Evolutionary conservation across 2,888 invertebrate species (phyloP), one percentile per base, ranked within the genome.

Genomic region (Ochropleura leucogaster): DNA sequence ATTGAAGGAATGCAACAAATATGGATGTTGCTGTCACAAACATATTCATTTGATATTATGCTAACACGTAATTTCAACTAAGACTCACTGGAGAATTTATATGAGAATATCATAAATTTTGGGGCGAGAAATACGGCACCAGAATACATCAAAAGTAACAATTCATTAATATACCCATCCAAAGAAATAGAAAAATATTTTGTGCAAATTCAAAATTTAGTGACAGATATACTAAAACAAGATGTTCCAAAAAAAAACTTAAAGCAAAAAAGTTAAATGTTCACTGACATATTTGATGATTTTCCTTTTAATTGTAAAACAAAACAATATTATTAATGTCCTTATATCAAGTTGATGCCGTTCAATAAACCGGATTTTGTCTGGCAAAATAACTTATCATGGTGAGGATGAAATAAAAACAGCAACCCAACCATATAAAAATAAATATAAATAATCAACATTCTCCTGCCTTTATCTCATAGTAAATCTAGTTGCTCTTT

Each of bases 41-140:
- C 20, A 8, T 72, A 72, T 60, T 51, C 60, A 68, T 68, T 72
- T 60, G 72, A 68, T 72, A 60, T 51, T 60, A 67, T 66, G 49
- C 14, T 85, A 18, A 68, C 68, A 9, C 46, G 68, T 30, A 47
- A 59, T 14, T 68, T 68, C 6, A 67, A 67, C 30, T 62, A 62
- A 40, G 63, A 68, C 30, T 62, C 63, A 60, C 14, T 68, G 47
- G 62, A 40, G 69, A 87, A 86, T 60, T 87, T 89, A 66, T 89
- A 88, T 76, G 87, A 86, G 42, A 86, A 79, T 71, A 86, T 88
- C 51, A 84, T 88, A 68, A 88, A 80, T 71, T 85, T 72, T 71
- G 87, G 86, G 10, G 78, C 67, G 16, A 77, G 85, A 79, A 88
- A 86, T 72, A 72, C 64, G 16, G 77, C 83, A 18, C 85, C 86